Conservation (phyloP, 2,888 invertebrate genomes). For the Lochmaea crataegi region DNA sequence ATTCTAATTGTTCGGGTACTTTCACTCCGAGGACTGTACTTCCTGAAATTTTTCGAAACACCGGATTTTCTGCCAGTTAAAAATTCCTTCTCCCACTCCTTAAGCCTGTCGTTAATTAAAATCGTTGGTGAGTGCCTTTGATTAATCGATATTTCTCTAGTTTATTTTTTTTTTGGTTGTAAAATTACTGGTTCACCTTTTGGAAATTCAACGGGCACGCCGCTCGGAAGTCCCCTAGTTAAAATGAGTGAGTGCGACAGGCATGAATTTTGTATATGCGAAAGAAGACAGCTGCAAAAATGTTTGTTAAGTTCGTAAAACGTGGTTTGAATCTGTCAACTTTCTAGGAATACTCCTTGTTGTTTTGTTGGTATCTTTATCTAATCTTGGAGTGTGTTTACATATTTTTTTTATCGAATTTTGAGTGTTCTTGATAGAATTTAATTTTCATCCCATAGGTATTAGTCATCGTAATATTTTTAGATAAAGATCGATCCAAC, state of each 20-base stretch:
- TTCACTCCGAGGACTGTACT: no score
- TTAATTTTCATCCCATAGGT: neutral
- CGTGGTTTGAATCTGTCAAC: slow-evolving; percentile 46
- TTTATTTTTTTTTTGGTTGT: neutral
- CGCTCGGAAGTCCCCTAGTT: slow-evolving; percentile 11
- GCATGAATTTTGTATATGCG: slow-evolving; percentile 54
- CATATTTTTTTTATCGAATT: slow-evolving; percentile 13
- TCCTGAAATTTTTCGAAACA: no score
- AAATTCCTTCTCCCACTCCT: no score
- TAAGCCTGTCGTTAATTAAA: no score
- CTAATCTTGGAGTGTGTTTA: slow-evolving; percentile 17
- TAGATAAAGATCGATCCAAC: neutral
- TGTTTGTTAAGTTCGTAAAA: slow-evolving; percentile 43
- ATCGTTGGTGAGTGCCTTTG: no score
- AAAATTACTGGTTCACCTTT: neutral
- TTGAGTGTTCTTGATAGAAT: neutral
- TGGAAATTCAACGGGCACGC: neutral
- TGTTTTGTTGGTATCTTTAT: slow-evolving; percentile 19
- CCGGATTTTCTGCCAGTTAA: no score
- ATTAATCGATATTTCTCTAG: no score
- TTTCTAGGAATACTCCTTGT: slow-evolving; percentile 36
- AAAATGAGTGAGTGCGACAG: slow-evolving; percentile 26
- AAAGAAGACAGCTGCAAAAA: slow-evolving; percentile 52
- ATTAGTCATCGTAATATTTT: neutral
- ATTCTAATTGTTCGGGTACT: no score